Base-by-base conservation (phyloP, 2,113 vertebrate genomes). In the Scartelaos histophorus region DNA sequence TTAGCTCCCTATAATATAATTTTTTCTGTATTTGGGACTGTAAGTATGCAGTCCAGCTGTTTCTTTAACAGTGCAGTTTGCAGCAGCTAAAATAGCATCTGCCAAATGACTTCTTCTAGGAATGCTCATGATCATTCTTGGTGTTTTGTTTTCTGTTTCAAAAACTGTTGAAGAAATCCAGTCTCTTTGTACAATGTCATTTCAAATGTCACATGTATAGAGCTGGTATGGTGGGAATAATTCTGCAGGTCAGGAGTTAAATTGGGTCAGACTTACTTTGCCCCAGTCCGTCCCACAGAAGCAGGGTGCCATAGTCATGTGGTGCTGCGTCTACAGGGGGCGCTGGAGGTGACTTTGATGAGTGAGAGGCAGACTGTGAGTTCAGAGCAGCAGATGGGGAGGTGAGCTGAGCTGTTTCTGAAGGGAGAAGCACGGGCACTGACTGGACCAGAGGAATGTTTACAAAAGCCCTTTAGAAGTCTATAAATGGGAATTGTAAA, bases 291-390 rank as follows among this genome's bases (percentile, higher is more conserved):
- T 68, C 73, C 5, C 45, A 16, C 51, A 47, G 79, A 9, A 21
- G 57, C 1, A 19, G 56, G 19, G 22, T 13, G 21, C 61, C 51
- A 64, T 47, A 67, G 61, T 69, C 80, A 62, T 68, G 56, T 15
- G 71, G 47, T 70, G 69, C 69, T 49, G 71, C 74, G 73, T 56
- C 78, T 57, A n/a, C 0, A 15, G 84, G 79, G 83, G 87, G 61
- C 51, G 38, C 49, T 65, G 58, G 80, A 83, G 86, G 82, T 75
- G 89, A 85, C 82, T 87, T 88, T 91, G 85, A 87, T 88, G 82
- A 76, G 70, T 49, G 1, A 6, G 67, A 73, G 66, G 7, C 71
- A 6, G 7, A 58, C 51, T 67, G 73, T 62, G 83, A 58, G 80
- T 85, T 87, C 67, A 76, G 77, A 77, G 78, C 71, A 85, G 62